Percentiles rank a stretch among this genome's conserved stretches.
Conservation (phyloP, 2,797 vertebrate genomes). For the Zenarchopterus dispar region DNA sequence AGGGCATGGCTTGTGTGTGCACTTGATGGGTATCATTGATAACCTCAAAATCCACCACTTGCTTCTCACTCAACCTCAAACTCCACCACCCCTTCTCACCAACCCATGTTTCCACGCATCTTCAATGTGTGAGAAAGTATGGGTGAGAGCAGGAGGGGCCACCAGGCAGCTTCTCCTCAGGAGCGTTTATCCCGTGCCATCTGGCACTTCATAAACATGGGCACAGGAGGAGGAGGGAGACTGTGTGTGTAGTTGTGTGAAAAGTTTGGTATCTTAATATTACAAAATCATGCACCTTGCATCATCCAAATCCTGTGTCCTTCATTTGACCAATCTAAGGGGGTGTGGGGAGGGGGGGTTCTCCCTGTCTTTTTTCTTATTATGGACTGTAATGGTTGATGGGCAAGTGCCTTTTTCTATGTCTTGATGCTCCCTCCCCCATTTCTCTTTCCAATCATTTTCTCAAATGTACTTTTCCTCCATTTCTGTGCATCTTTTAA, state of each 20-base stretch:
- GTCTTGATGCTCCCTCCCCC: not conserved
- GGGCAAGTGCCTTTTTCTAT: constrained; percentile 7
- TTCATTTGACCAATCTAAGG: constrained; percentile 4
- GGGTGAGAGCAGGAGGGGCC: constrained; percentile 72
- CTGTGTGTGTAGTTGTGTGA: constrained; percentile 27
- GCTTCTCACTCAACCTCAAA: constrained; percentile 7
- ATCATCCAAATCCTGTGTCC: constrained; percentile 5
- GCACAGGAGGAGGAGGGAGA: constrained; percentile 65
- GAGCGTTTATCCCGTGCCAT: constrained; percentile 81
- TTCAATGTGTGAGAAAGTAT: constrained; percentile 80
- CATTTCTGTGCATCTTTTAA: not conserved
- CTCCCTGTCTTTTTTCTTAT: too few relatives aligned
- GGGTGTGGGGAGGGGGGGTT: too few relatives aligned
- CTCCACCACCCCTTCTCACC: constrained; percentile 4
- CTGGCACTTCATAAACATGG: constrained; percentile 77
- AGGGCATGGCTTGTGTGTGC: constrained; percentile 73
- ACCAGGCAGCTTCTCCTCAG: constrained; percentile 69
- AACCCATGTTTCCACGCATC: constrained; percentile 61
- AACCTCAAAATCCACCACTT: constrained; percentile 37
- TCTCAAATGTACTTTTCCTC: not conserved
- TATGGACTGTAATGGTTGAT: too few relatives aligned
- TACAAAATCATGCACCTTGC: constrained; percentile 26
- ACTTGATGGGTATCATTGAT: constrained; percentile 70
- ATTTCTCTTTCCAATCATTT: not conserved
- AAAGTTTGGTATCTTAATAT: constrained; percentile 32